Base-by-base conservation (phyloP, 2,888 invertebrate genomes). In the Pogonocherus hispidulus region DNA sequence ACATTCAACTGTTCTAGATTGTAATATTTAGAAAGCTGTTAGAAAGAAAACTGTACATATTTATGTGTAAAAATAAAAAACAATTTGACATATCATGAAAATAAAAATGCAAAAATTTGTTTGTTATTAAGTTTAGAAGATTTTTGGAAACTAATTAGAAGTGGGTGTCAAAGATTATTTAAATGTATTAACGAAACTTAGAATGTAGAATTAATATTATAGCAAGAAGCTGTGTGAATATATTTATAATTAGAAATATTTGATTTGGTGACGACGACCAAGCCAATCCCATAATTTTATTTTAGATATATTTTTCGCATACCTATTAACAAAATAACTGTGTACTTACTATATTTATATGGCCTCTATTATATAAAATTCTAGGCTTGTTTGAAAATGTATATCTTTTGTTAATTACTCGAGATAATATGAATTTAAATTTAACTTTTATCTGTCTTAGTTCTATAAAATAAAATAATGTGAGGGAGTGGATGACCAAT, bases 31-130 rank as follows among this genome's bases (percentile, higher is more conserved):
- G 47, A 51, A 22, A 32, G 23, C 62, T 51, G 22, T 51, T 54
- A 63, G 62, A 41, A 66, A 59, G 51, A 69, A 57, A 63, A 52
- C 56, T 76, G 73, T 75, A 76, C 20, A 76, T 76, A 76, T 67
- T 68, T 68, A 27, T 75, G 70, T 74, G 64, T 73, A 73, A 78
- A 78, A 77, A 78, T 32, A n/a, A 78, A 80, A 82, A 82, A 82
- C 49, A 35, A 62, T 78, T 80, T 77, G 81, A 83, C 83, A 83
- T 83, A 83, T 83, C 83, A 83, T 82, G 76, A 69, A 71, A 72
- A 71, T 78, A 78, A 66, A 75, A 22, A 51, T 37, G 51, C 19
- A 51, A 69, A 67, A 52, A 62, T 63, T 60, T 41, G 23, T 60
- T 60, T 60, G 62, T 62, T 62, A 19, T 49, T 62, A 49, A 60